Percentiles rank a stretch among this genome's conserved stretches.
phyloP scores from a whole-genome alignment of 1,140 invertebrate genomes.

The Campoletis sonorensis region DNA sequence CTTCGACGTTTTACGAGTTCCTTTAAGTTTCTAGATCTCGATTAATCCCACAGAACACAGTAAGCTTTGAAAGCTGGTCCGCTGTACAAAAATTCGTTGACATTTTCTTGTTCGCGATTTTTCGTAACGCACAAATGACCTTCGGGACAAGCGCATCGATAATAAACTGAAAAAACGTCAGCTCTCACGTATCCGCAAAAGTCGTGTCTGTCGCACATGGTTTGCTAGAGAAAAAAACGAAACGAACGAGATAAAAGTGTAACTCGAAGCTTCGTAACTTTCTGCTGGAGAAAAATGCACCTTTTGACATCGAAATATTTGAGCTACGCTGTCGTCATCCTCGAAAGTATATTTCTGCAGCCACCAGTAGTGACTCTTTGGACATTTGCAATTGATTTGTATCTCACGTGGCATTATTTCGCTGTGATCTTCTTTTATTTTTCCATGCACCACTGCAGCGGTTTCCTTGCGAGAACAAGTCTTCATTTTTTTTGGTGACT shows the following conservation, averaged over 20 bases:
- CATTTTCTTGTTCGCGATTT: constrained; percentile 69
- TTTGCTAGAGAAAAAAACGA: constrained; percentile 66
- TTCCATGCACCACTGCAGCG: constrained; percentile 61
- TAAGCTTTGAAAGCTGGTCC: constrained; percentile 78
- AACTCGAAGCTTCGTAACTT: constrained; percentile 18
- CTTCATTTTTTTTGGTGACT: constrained; percentile 52
- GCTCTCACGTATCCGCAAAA: constrained; percentile 75
- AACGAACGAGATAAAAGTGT: constrained; percentile 34
- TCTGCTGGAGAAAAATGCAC: constrained; percentile 54
- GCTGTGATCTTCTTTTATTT: constrained; percentile 58
- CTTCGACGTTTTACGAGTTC: neutral
- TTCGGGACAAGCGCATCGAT: constrained; percentile 80
- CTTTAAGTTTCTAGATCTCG: constrained; percentile 36
- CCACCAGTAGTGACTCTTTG: constrained; percentile 65
- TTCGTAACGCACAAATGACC: constrained; percentile 79
- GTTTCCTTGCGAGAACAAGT: constrained; percentile 60
- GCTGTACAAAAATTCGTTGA: constrained; percentile 78
- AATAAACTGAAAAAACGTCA: constrained; percentile 80
- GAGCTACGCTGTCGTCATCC: constrained; percentile 58
- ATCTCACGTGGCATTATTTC: constrained; percentile 62
- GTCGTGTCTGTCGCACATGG: constrained; percentile 72
- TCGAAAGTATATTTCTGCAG: constrained; percentile 65
- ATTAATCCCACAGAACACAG: constrained; percentile 72
- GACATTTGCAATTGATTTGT: constrained; percentile 63
- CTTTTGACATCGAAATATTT: constrained; percentile 69